Percentiles rank a stretch among this genome's conserved stretches.
These are phyloP conservation scores for Leucania comma DNA, from an alignment of 2,888 invertebrate genomes.

Conservation along the genomic window DNA sequence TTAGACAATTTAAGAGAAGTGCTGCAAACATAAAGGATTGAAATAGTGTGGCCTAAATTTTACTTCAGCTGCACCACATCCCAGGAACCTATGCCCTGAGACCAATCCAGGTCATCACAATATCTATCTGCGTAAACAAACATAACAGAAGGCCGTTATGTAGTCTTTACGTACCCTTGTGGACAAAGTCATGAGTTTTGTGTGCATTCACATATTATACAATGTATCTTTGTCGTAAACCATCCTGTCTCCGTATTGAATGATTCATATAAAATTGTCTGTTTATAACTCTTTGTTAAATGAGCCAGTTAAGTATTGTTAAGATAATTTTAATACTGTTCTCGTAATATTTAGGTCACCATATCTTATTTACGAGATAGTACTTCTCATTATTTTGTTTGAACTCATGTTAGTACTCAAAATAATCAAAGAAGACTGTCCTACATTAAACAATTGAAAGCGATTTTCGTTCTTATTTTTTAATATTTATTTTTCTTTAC, in stretches of 20 bases:
- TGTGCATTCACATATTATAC: slow-evolving; percentile 1
- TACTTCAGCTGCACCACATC: too few species aligned
- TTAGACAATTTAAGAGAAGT: too few species aligned
- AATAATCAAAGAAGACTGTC: slow-evolving; percentile 7
- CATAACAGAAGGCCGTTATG: too few species aligned
- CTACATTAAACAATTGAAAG: background rate
- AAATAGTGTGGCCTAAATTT: too few species aligned
- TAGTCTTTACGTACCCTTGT: background rate
- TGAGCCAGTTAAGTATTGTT: slow-evolving; percentile 13
- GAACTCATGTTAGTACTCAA: slow-evolving; percentile 3
- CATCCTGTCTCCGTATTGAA: background rate
- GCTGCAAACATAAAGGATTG: too few species aligned
- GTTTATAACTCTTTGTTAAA: slow-evolving; percentile 20
- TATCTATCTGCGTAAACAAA: background rate
- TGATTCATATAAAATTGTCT: slow-evolving; percentile 19
- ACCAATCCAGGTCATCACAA: too few species aligned
- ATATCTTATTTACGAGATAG: slow-evolving; percentile 38
- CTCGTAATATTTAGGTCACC: slow-evolving; percentile 21
- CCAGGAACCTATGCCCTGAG: too few species aligned
- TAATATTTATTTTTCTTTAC: too few species aligned
- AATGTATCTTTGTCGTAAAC: background rate
- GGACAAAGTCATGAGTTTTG: background rate
- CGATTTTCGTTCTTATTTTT: too few species aligned
- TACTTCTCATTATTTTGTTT: background rate
- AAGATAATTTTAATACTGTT: slow-evolving; percentile 19